Conservation (phyloP, 2,797 vertebrate genomes). For the Galaxias olidus region DNA sequence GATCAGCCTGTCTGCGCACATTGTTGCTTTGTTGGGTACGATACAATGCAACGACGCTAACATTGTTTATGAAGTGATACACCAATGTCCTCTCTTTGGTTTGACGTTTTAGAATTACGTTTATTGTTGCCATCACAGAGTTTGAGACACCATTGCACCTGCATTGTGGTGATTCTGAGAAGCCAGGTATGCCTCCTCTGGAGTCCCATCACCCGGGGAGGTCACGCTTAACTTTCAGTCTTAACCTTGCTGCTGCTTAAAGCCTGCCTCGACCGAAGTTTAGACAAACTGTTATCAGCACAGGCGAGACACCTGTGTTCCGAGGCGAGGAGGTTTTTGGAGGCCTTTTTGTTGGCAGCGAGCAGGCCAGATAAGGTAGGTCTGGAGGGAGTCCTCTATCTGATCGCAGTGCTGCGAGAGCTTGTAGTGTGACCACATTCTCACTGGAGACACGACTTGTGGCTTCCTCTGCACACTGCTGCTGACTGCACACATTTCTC, state of each 20-base stretch:
- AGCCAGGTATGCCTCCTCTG: neutral
- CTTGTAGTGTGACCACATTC: slow-evolving; percentile 5
- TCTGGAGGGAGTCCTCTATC: slow-evolving; percentile 9
- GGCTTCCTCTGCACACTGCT: neutral
- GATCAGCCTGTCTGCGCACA: too few relatives aligned
- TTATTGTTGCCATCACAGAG: too few relatives aligned
- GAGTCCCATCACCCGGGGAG: neutral
- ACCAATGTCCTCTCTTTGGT: too few relatives aligned
- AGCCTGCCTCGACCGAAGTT: neutral
- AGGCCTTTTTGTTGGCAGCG: slow-evolving; percentile 5
- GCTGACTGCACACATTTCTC: slow-evolving; percentile 19
- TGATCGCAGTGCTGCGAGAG: slow-evolving; percentile 8
- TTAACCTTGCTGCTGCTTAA: too few relatives aligned
- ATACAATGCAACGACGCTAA: too few relatives aligned
- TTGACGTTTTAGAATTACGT: too few relatives aligned
- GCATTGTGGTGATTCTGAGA: too few relatives aligned
- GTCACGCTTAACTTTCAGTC: too few relatives aligned
- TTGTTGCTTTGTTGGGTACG: too few relatives aligned
- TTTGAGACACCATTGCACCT: too few relatives aligned
- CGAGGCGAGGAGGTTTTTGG: slow-evolving; percentile 2
- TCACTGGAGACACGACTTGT: slow-evolving; percentile 9
- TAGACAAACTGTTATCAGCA: neutral
- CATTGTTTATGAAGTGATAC: too few relatives aligned
- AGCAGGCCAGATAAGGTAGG: slow-evolving; percentile 6
- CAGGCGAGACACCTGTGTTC: slow-evolving; percentile 11